phyloP scores from a whole-genome alignment of 2,797 vertebrate genomes.

The Ctenopoma multispine region DNA sequence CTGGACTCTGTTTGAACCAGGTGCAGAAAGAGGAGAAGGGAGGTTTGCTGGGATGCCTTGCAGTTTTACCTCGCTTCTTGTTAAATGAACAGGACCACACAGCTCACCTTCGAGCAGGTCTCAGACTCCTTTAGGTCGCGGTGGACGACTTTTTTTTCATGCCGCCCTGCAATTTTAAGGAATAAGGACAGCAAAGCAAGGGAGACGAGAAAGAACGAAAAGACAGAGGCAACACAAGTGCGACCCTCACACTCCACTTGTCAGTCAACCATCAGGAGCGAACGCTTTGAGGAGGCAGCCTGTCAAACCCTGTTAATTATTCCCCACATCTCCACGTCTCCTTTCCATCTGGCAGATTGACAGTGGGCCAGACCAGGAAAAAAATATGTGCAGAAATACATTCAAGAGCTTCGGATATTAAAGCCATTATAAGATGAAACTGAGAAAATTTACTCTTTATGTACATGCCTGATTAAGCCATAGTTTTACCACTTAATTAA shows the following conservation, averaged over 20 bases:
- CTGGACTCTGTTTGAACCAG: slow-evolving; percentile 48
- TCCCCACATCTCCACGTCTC: slow-evolving; percentile 42
- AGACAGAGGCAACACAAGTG: slow-evolving; percentile 32
- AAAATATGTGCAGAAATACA: slow-evolving; percentile 27
- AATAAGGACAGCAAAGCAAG: slow-evolving; percentile 10
- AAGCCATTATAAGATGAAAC: slow-evolving; percentile 27
- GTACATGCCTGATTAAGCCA: too few species aligned
- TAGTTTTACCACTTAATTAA: background rate
- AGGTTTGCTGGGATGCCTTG: slow-evolving; percentile 41
- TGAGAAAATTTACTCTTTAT: too few species aligned
- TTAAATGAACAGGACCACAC: slow-evolving; percentile 50
- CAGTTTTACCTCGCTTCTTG: slow-evolving; percentile 38
- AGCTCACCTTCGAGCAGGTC: slow-evolving; percentile 38
- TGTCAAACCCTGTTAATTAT: slow-evolving; percentile 68
- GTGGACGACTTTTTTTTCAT: slow-evolving; percentile 25
- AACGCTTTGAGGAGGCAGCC: slow-evolving; percentile 41
- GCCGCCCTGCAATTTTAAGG: slow-evolving; percentile 29
- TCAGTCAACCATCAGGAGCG: slow-evolving; percentile 62
- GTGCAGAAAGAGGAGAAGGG: slow-evolving; percentile 41
- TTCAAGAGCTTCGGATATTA: slow-evolving; percentile 12
- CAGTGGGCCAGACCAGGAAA: slow-evolving; percentile 15
- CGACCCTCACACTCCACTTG: slow-evolving; percentile 53
- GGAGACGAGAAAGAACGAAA: slow-evolving; percentile 12
- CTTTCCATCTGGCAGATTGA: slow-evolving; percentile 36
- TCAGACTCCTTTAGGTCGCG: slow-evolving; percentile 22